Conservation (phyloP, 2,797 vertebrate species). For the Peromyscus eremicus region DNA sequence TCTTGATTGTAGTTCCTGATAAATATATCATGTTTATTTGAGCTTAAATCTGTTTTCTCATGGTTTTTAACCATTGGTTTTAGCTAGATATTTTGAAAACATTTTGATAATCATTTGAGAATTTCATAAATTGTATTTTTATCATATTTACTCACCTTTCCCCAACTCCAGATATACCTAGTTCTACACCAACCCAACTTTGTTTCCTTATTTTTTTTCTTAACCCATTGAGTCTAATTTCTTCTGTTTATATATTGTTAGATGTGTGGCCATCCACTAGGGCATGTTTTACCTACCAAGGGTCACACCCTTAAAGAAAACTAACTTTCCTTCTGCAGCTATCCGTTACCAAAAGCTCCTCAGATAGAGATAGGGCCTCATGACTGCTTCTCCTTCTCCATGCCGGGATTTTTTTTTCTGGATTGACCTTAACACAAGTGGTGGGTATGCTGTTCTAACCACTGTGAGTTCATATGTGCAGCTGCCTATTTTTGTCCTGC, state of each 20-base stretch:
- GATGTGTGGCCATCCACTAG: neutral
- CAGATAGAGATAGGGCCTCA: no score
- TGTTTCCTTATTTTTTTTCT: neutral
- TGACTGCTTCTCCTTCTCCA: neutral
- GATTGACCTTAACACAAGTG: neutral
- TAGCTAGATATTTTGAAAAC: neutral
- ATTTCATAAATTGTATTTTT: neutral
- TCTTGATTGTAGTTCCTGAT: neutral
- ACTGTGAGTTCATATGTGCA: neutral
- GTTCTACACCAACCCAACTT: neutral
- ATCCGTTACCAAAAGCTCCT: neutral
- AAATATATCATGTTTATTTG: neutral
- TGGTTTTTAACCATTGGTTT: neutral
- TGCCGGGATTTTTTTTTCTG: neutral
- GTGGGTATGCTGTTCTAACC: neutral
- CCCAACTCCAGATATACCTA: neutral
- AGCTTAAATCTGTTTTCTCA: neutral
- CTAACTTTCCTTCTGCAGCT: neutral
- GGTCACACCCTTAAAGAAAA: neutral
- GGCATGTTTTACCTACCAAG: neutral
- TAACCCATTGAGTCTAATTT: neutral
- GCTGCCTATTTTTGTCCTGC: neutral
- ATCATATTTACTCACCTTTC: neutral
- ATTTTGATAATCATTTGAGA: neutral
- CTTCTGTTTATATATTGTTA: neutral